A percentile compares a stretch with the other conserved stretches of the same genome.
Conservation (phyloP, 2,888 invertebrate species). For the Esperia sulphurella region DNA sequence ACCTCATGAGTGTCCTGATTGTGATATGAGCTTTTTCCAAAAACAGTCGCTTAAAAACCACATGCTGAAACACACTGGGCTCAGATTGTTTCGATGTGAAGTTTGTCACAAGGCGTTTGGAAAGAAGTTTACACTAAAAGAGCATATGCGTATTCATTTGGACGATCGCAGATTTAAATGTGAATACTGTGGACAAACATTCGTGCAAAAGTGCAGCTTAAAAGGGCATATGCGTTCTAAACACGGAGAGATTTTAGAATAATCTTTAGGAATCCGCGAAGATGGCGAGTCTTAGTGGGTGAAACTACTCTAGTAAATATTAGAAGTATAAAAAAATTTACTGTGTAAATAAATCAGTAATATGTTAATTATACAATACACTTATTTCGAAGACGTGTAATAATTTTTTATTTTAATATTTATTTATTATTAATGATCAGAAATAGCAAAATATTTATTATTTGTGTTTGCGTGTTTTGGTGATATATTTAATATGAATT, state of each 20-base stretch:
- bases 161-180: constrained; percentile 14
- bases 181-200: constrained; percentile 18
- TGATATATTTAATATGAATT: too few relatives aligned
- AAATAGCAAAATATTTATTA: too few relatives aligned
- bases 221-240: constrained; percentile 20
- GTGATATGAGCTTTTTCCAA: constrained; percentile 24
- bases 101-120: constrained; percentile 40
- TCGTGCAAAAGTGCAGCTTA: constrained; percentile 26
- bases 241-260: constrained; percentile 14
- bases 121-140: constrained; percentile 22
- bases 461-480: too few relatives aligned
- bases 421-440: too few relatives aligned
- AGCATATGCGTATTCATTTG: constrained; percentile 36
- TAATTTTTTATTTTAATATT: too few relatives aligned
- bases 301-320: too few relatives aligned
- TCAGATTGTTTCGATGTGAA: constrained; percentile 43
- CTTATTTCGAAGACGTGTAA: too few relatives aligned
- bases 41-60: constrained; percentile 48
- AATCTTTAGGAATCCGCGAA: background rate
- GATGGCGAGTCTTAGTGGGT: too few relatives aligned
- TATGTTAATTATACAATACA: too few relatives aligned
- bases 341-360: too few relatives aligned
- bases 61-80: constrained; percentile 51
- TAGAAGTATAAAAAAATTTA: too few relatives aligned
- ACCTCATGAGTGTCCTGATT: constrained; percentile 19